Evolutionary conservation across 2,888 invertebrate genomes (phyloP).

Genomic region (Sesamia inferens): DNA sequence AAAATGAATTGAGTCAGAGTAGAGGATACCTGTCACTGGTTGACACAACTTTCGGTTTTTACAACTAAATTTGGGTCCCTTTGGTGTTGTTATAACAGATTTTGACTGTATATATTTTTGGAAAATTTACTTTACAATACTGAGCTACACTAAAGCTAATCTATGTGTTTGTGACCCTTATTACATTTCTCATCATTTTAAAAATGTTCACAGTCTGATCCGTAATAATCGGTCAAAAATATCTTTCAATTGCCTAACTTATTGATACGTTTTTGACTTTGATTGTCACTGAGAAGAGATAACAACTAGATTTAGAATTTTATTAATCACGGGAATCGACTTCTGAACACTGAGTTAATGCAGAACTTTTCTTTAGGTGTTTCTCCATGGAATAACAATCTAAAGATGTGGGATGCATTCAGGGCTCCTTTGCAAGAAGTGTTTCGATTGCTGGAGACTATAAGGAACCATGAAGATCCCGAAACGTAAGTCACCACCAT

Average conservation of each 20-base stretch:
- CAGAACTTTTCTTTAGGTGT: conserved; percentile 90
- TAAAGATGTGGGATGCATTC: conserved; percentile 97
- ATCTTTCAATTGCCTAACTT: not conserved
- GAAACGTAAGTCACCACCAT: conserved; percentile 89
- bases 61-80: too few relatives aligned
- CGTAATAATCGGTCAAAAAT: not conserved
- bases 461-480: conserved; percentile 95
- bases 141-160: too few relatives aligned
- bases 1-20: too few relatives aligned
- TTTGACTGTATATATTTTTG: not conserved
- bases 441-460: conserved; percentile 95
- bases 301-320: not conserved
- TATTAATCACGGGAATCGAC: not conserved
- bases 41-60: too few relatives aligned
- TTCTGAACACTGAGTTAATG: not conserved
- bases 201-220: not conserved
- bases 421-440: conserved; percentile 97
- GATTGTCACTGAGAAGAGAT: not conserved
- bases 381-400: conserved; percentile 95
- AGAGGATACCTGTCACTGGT: too few relatives aligned
- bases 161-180: conserved; percentile 4
- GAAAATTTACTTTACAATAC: not conserved
- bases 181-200: not conserved
- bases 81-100: too few relatives aligned
- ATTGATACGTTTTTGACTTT: not conserved